A percentile compares a stretch with the other conserved stretches of the same genome.
These are phyloP conservation scores for Tigriopus japonicus DNA, from an alignment of 1,140 invertebrate species.

Conservation along the genomic window DNA sequence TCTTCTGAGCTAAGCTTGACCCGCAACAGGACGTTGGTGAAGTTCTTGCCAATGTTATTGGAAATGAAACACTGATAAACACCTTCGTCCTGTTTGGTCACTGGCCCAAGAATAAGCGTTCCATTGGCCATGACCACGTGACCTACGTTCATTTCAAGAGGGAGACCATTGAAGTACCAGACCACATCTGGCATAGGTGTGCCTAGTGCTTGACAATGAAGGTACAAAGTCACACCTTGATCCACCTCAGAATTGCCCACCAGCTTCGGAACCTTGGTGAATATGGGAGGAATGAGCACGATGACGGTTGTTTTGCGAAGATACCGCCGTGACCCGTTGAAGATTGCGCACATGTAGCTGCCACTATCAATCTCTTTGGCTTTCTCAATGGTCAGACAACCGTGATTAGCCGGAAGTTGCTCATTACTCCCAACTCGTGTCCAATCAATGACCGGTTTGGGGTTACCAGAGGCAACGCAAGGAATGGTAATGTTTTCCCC, in stretches of 20 bases:
- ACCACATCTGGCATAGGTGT: constrained; percentile 46
- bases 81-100: constrained; percentile 60
- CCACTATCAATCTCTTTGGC: constrained; percentile 13
- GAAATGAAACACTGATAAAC: constrained; percentile 71
- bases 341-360: constrained; percentile 15
- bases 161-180: constrained; percentile 66
- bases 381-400: constrained; percentile 7
- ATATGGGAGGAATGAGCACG: constrained; percentile 35
- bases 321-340: constrained; percentile 5
- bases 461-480: background rate
- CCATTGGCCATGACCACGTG: constrained; percentile 22
- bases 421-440: background rate
- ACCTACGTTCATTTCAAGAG: constrained; percentile 29
- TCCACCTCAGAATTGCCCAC: constrained; percentile 42
- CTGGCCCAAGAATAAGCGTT: constrained; percentile 39
- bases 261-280: constrained; percentile 34
- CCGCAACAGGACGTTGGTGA: background rate
- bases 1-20: constrained; percentile 25
- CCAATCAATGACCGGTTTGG: background rate
- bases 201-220: constrained; percentile 44
- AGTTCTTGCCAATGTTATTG: constrained; percentile 51
- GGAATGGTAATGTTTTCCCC: background rate
- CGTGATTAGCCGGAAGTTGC: background rate
- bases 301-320: constrained; percentile 8
- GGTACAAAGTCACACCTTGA: constrained; percentile 27